These are phyloP conservation scores for Platycercus adscitus DNA, from an alignment of 2,113 vertebrate genomes.

Conservation along the genomic window DNA sequence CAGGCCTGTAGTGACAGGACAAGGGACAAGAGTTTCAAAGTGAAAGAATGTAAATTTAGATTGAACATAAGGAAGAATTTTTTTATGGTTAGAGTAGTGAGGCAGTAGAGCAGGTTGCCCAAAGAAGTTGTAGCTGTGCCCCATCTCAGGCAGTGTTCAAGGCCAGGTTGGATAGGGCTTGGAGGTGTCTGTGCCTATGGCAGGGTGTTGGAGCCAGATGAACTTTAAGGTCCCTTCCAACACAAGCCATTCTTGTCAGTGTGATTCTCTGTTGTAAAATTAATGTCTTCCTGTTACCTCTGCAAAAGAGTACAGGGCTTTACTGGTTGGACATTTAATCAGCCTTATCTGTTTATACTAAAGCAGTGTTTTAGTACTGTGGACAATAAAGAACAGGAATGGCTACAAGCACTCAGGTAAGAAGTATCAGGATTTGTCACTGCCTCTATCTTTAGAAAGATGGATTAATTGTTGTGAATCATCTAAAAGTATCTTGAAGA, in stretches of 20 bases:
- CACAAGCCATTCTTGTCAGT: neutral
- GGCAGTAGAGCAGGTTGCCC: fast-evolving
- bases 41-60: neutral
- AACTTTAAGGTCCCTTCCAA: neutral
- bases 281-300: neutral
- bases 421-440: neutral
- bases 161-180: neutral
- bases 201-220: neutral
- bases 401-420: neutral
- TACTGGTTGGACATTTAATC: neutral
- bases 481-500: neutral
- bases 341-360: neutral
- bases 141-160: neutral
- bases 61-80: neutral
- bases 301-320: neutral
- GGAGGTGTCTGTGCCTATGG: neutral
- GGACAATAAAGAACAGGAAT: neutral
- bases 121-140: neutral
- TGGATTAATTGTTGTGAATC: neutral
- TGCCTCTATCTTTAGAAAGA: neutral
- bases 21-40: neutral
- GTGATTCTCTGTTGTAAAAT: neutral
- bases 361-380: neutral
- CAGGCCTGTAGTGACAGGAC: neutral
- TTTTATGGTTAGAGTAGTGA: neutral